phyloP scores from a whole-genome alignment of 2,113 vertebrate species.

The Pagrus major region DNA sequence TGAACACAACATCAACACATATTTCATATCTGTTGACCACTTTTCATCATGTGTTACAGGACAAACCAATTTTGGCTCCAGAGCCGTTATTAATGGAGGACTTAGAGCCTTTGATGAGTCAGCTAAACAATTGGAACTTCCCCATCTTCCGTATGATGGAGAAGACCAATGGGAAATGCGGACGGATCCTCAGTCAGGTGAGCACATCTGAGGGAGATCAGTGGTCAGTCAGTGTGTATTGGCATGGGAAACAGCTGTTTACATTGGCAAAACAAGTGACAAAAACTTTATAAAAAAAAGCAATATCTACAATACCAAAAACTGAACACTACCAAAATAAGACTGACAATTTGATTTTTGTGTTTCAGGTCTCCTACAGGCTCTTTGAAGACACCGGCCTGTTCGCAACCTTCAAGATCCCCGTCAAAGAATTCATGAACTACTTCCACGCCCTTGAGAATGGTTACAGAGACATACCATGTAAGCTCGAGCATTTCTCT shows the following conservation, averaged over 20 bases:
- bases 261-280: too few species aligned
- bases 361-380: conserved; percentile 86
- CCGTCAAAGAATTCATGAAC: conserved; percentile 97
- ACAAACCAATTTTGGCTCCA: conserved; percentile 92
- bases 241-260: too few species aligned
- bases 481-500: conserved; percentile 83
- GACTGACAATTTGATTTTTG: conserved; percentile 1
- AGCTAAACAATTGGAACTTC: conserved; percentile 98
- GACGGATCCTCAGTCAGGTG: conserved; percentile 98
- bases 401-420: conserved; percentile 97
- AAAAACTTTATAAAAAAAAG: too few species aligned
- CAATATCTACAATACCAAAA: too few species aligned
- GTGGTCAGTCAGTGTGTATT: background rate
- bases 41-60: conserved; percentile 78
- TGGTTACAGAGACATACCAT: conserved; percentile 98
- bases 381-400: conserved; percentile 98
- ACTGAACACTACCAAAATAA: too few species aligned
- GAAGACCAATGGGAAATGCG: conserved; percentile 92
- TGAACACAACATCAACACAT: background rate
- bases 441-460: conserved; percentile 98
- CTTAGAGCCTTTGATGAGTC: conserved; percentile 91
- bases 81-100: conserved; percentile 95
- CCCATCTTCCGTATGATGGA: conserved; percentile 97
- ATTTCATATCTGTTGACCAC: background rate
- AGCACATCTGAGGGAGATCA: conserved; percentile 51